Evolutionary conservation across 2,113 vertebrate genomes (phyloP).

Genomic region (Typhlomys cinereus): DNA sequence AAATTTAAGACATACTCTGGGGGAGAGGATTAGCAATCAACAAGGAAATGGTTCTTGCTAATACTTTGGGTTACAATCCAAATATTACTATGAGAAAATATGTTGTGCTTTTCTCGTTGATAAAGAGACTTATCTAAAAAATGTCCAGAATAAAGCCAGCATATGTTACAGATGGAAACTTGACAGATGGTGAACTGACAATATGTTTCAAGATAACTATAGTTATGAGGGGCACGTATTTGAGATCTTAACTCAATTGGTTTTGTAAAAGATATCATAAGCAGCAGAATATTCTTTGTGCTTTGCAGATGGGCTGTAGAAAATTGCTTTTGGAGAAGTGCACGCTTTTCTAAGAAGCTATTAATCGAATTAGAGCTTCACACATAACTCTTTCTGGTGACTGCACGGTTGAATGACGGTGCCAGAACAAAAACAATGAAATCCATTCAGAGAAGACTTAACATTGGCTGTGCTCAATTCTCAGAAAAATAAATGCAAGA

Average conservation of each 20-base stretch:
- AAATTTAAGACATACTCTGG: neutral
- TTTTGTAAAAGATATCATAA: slow-evolving; percentile 4
- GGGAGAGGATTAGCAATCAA: neutral
- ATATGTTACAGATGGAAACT: neutral
- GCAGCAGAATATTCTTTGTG: neutral
- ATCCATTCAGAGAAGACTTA: slow-evolving; percentile 52
- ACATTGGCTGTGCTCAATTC: slow-evolving; percentile 52
- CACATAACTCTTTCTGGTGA: neutral
- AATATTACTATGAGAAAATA: slow-evolving; percentile 11
- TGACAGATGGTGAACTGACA: neutral
- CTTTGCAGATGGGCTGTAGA: neutral
- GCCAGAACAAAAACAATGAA: slow-evolving; percentile 68
- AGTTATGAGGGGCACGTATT: neutral
- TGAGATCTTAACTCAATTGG: slow-evolving; percentile 30
- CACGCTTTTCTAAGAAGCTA: slow-evolving; percentile 51
- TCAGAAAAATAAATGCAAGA: slow-evolving; percentile 68
- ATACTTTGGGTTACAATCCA: neutral
- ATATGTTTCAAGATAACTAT: slow-evolving; percentile 38
- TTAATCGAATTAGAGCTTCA: slow-evolving; percentile 50
- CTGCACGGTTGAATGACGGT: slow-evolving; percentile 34
- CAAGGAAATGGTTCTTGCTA: neutral
- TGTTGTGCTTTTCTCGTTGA: neutral
- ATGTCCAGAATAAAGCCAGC: slow-evolving; percentile 35
- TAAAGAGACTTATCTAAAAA: slow-evolving; percentile 23
- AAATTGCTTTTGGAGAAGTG: slow-evolving; percentile 35